Conservation (phyloP, 2,888 invertebrate species). For the Erynnis tages region DNA sequence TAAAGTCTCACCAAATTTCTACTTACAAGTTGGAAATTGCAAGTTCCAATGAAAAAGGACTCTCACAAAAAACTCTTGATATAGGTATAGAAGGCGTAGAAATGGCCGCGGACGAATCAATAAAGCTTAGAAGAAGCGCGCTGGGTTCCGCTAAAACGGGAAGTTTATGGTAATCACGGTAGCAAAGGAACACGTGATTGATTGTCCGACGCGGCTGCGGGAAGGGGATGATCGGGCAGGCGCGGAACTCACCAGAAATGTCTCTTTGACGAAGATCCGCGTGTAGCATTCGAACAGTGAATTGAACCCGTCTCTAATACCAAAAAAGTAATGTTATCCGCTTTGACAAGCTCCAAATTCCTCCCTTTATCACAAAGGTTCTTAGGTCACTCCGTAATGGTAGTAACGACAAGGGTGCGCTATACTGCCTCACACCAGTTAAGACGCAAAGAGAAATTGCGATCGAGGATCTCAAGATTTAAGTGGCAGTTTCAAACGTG, state of each 20-base stretch:
- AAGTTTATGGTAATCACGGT: slow-evolving; percentile 79
- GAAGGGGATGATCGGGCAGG: slow-evolving; percentile 36
- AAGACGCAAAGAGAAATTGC: slow-evolving; percentile 75
- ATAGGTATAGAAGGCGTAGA: slow-evolving; percentile 69
- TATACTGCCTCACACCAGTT: slow-evolving; percentile 47
- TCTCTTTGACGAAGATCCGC: slow-evolving; percentile 26
- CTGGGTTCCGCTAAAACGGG: slow-evolving; percentile 73
- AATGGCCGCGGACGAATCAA: slow-evolving; percentile 69
- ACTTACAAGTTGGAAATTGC: slow-evolving; percentile 64
- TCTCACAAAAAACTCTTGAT: slow-evolving; percentile 57
- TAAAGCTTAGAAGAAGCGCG: slow-evolving; percentile 71
- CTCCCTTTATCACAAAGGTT: slow-evolving; percentile 28
- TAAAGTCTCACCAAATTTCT: slow-evolving; percentile 59
- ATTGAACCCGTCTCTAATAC: slow-evolving; percentile 20
- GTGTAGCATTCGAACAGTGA: slow-evolving; percentile 5
- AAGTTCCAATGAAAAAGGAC: slow-evolving; percentile 73
- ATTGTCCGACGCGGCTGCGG: slow-evolving; percentile 61
- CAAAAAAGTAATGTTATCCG: slow-evolving; percentile 20
- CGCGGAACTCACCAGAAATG: slow-evolving; percentile 21
- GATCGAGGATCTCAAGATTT: slow-evolving; percentile 78
- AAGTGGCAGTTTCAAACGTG: slow-evolving; percentile 79
- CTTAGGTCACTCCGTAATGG: slow-evolving; percentile 54
- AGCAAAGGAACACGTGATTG: slow-evolving; percentile 73
- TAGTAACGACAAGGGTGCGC: slow-evolving; percentile 60
- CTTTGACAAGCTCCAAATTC: slow-evolving; percentile 21